Evolutionary conservation across 2,797 vertebrate species (phyloP).

Genomic region (Darevskia mixta): DNA sequence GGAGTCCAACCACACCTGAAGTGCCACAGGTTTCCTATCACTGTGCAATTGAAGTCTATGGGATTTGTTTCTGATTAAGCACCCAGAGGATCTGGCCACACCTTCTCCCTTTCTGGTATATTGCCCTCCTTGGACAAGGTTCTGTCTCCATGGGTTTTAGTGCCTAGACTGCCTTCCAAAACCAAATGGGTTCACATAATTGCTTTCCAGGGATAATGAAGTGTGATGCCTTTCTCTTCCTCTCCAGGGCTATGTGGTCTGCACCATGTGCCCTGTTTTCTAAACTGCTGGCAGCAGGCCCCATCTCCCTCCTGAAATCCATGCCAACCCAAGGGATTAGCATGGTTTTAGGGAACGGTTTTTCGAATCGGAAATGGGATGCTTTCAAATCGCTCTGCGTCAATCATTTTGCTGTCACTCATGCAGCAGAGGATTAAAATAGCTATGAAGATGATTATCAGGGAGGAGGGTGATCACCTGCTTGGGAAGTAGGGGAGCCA

Average conservation of each 20-base stretch:
- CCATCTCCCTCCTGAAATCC: constrained; percentile 43
- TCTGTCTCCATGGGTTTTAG: too few species aligned
- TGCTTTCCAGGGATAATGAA: not conserved
- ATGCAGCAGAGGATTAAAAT: constrained; percentile 58
- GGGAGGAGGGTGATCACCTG: not conserved
- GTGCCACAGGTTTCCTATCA: too few species aligned
- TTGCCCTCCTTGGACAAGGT: too few species aligned
- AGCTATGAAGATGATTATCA: constrained; percentile 59
- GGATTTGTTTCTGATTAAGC: not conserved
- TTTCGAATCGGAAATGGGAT: constrained; percentile 66
- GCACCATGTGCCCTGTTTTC: not conserved
- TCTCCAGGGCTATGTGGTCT: not conserved
- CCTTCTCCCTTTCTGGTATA: not conserved
- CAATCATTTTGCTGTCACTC: constrained; percentile 51
- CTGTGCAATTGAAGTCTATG: not conserved
- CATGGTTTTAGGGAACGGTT: constrained; percentile 67
- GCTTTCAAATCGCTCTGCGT: constrained; percentile 71
- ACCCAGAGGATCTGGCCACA: too few species aligned
- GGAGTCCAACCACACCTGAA: too few species aligned
- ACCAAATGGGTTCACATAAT: not conserved
- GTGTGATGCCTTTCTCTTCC: not conserved
- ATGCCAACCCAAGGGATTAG: constrained; percentile 54
- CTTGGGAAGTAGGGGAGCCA: not conserved
- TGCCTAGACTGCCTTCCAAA: too few species aligned
- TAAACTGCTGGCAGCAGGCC: constrained; percentile 31